Conservation (phyloP, 2,797 vertebrate genomes). For the Squalus acanthias region DNA sequence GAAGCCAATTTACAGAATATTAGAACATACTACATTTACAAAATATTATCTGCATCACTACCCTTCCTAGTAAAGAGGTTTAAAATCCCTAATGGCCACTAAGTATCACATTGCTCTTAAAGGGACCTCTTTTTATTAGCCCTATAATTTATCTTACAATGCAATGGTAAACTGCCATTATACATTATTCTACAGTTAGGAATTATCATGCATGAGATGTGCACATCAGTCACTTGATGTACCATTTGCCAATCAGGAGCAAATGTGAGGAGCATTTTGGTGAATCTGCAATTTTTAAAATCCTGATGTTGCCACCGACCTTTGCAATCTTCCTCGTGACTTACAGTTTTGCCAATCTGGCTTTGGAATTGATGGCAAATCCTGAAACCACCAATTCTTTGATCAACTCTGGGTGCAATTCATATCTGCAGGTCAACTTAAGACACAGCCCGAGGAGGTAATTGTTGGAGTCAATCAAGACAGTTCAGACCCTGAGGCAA, state of each 20-base stretch:
- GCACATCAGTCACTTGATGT: not conserved
- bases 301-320: not conserved
- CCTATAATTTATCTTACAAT: not conserved
- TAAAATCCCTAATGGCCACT: conserved; percentile 24
- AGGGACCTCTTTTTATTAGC: conserved; percentile 18
- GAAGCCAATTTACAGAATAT: conserved; percentile 17
- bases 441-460: not conserved
- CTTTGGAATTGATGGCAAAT: not conserved
- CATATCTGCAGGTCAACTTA: not conserved
- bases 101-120: conserved; percentile 4
- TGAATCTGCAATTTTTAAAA: not conserved
- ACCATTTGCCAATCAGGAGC: not conserved
- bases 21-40: conserved; percentile 12
- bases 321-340: not conserved
- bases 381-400: not conserved
- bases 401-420: not conserved
- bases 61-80: not conserved
- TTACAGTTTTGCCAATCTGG: not conserved
- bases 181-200: not conserved
- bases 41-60: conserved; percentile 23
- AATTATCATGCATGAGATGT: not conserved
- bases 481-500: not conserved
- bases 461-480: not conserved
- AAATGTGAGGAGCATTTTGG: not conserved
- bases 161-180: not conserved